Evolutionary conservation across 2,113 vertebrate genomes (phyloP).

Genomic region (Lophius piscatorius): DNA sequence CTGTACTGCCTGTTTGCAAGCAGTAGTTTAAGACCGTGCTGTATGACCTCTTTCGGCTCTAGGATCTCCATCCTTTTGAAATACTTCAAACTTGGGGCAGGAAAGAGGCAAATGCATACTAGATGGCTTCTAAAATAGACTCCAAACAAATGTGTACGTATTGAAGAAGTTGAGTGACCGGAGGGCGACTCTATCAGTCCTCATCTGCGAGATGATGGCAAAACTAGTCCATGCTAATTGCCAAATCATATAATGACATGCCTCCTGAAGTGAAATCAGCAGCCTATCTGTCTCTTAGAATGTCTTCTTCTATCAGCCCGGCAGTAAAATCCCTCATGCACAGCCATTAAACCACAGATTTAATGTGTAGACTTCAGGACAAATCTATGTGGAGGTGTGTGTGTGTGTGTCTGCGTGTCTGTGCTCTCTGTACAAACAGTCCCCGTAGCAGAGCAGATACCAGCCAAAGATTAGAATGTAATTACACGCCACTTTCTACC

Average conservation of each 20-base stretch:
- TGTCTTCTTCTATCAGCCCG: constrained; percentile 54
- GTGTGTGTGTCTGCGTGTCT: constrained; percentile 41
- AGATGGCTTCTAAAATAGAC: constrained; percentile 43
- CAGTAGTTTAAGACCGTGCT: neutral
- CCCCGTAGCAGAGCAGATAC: constrained; percentile 73
- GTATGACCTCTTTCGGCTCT: constrained; percentile 47
- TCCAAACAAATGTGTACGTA: constrained; percentile 21
- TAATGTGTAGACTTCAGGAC: constrained; percentile 60
- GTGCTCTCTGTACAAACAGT: constrained; percentile 58
- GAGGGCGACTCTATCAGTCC: constrained; percentile 29
- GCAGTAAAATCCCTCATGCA: constrained; percentile 17
- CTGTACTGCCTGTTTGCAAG: neutral
- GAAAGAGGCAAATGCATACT: constrained; percentile 31
- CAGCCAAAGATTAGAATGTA: constrained; percentile 77
- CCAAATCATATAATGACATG: constrained; percentile 57
- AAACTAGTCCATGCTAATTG: constrained; percentile 35
- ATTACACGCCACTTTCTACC: constrained; percentile 80
- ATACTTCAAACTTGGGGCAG: constrained; percentile 25
- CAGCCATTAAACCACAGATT: constrained; percentile 52
- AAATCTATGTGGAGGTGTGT: constrained; percentile 46
- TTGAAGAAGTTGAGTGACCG: constrained; percentile 34
- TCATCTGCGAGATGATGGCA: constrained; percentile 23
- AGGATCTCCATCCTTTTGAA: constrained; percentile 34
- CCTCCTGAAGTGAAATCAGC: constrained; percentile 44
- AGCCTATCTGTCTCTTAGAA: constrained; percentile 54